Evolutionary conservation across 2,888 invertebrate genomes (phyloP).

Genomic region (Polyommatus iphigenia): DNA sequence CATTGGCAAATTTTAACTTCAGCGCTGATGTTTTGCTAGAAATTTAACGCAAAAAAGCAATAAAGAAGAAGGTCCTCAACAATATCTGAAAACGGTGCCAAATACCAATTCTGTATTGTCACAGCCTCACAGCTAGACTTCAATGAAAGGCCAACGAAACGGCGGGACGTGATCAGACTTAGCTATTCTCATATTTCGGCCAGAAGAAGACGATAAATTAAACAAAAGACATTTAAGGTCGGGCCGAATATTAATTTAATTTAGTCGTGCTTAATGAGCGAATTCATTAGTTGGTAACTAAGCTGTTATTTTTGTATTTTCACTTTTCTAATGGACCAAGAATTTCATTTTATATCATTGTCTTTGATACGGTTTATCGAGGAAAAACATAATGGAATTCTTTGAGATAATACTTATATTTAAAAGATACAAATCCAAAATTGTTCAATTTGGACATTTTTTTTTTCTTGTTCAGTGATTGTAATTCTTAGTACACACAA

Average conservation of each 20-base stretch:
- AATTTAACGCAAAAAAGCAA: not conserved
- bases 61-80: not conserved
- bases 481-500: no score
- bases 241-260: constrained; percentile 5
- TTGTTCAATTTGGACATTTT: not conserved
- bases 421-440: not conserved
- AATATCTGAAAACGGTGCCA: not conserved
- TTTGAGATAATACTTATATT: not conserved
- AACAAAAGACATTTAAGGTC: constrained; percentile 1
- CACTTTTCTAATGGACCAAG: not conserved
- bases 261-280: not conserved
- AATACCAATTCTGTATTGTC: not conserved
- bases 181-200: not conserved
- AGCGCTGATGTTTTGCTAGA: no score
- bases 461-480: no score
- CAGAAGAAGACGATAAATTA: not conserved
- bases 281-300: constrained; percentile 9
- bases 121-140: not conserved
- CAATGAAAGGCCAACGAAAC: not conserved
- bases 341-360: not conserved
- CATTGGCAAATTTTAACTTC: no score
- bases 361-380: not conserved
- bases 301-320: not conserved
- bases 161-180: constrained; percentile 6
- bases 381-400: not conserved